phyloP scores from a whole-genome alignment of 2,113 vertebrate species.

The Gyps fulvus region DNA sequence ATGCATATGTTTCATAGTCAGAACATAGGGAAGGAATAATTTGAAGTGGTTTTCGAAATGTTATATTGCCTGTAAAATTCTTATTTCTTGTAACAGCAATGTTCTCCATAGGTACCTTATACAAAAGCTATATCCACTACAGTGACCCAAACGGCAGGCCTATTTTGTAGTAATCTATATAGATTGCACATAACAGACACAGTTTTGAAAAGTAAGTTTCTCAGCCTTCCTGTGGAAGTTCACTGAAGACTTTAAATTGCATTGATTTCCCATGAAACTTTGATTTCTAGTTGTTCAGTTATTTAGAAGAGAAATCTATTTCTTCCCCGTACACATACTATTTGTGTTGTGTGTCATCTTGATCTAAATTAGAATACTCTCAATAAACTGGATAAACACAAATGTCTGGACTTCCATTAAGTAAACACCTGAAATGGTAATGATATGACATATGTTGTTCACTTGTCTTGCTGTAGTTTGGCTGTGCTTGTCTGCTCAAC shows the following conservation, averaged over 20 bases:
- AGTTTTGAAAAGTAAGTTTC: slow-evolving; percentile 29
- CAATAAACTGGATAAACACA: background rate
- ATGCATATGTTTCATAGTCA: background rate
- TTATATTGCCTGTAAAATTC: background rate
- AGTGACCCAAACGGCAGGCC: background rate
- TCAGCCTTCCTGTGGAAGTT: background rate
- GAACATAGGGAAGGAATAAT: background rate
- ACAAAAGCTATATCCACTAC: background rate
- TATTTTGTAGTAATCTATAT: slow-evolving; percentile 16
- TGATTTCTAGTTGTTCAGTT: background rate
- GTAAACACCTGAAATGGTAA: background rate
- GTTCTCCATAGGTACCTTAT: background rate
- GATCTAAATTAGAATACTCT: background rate
- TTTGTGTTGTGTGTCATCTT: background rate
- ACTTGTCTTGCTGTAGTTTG: background rate
- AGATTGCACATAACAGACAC: background rate
- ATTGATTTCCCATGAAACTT: background rate
- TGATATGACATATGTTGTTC: background rate
- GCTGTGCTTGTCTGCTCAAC: background rate
- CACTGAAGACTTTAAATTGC: background rate
- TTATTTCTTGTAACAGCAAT: background rate
- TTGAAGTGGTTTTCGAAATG: background rate
- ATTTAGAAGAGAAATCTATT: background rate
- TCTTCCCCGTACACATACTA: background rate
- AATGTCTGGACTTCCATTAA: background rate